phyloP scores from a whole-genome alignment of 2,888 invertebrate species.

The Calephelis perditalis region DNA sequence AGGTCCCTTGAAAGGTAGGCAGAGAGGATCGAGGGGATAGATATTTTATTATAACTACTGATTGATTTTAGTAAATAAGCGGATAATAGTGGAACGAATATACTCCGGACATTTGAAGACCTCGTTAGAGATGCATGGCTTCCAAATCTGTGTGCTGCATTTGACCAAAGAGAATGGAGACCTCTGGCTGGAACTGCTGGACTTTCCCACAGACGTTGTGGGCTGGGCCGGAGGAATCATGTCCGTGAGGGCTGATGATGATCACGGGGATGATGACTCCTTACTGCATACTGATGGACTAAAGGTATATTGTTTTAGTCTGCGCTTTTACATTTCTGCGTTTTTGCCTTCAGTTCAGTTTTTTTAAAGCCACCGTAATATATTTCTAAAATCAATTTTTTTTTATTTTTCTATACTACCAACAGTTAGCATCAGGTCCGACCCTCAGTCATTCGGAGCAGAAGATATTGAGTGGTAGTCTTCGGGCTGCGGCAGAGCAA shows the following conservation, averaged over 20 bases:
- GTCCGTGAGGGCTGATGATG: slow-evolving; percentile 41
- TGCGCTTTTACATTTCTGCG: neutral
- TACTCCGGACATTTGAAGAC: slow-evolving; percentile 82
- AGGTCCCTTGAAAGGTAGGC: too few species aligned
- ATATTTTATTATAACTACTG: too few species aligned
- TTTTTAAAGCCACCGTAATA: too few species aligned
- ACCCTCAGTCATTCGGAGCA: slow-evolving; percentile 42
- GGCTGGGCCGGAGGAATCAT: slow-evolving; percentile 74
- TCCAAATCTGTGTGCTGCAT: slow-evolving; percentile 84
- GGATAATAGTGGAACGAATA: slow-evolving; percentile 70
- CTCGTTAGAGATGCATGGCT: slow-evolving; percentile 87
- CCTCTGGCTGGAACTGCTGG: slow-evolving; percentile 74
- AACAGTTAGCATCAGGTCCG: slow-evolving; percentile 41
- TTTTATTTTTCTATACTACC: neutral
- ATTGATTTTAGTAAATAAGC: slow-evolving; percentile 48
- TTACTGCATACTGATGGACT: slow-evolving; percentile 40
- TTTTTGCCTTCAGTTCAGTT: too few species aligned
- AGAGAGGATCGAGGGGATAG: too few species aligned
- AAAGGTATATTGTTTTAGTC: slow-evolving; percentile 39
- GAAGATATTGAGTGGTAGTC: slow-evolving; percentile 46
- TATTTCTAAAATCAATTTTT: too few species aligned
- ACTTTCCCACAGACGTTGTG: slow-evolving; percentile 75
- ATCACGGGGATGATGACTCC: slow-evolving; percentile 46
- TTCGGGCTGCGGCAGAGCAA: slow-evolving; percentile 65
- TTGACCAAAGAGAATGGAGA: slow-evolving; percentile 59